Conservation (phyloP, 2,888 invertebrate genomes). For the Ophion obscuratus region DNA sequence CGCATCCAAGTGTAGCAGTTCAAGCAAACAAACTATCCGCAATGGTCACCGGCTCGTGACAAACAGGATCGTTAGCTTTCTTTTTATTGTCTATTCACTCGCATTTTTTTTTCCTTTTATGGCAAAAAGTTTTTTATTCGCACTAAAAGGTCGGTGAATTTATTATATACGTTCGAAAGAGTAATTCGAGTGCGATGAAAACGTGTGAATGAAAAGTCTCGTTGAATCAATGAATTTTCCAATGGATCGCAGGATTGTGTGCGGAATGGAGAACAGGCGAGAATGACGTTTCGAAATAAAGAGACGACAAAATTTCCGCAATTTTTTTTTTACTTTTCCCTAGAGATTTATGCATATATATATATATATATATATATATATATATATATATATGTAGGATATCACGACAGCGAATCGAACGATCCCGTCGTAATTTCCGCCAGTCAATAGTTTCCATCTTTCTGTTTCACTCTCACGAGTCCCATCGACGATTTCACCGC, state of each 20-base stretch:
- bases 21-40: not conserved
- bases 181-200: not conserved
- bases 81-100: not conserved
- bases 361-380: no score
- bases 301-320: not conserved
- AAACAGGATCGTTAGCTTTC: slow-evolving; percentile 9
- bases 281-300: not conserved
- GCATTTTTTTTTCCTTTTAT: no score
- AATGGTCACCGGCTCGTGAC: not conserved
- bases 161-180: not conserved
- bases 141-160: no score
- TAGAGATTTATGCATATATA: not conserved
- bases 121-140: no score
- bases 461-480: slow-evolving; percentile 34
- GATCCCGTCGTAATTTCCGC: slow-evolving; percentile 70
- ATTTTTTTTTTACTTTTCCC: no score
- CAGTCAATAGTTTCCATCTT: slow-evolving; percentile 63
- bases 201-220: not conserved
- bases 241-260: not conserved
- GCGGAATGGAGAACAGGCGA: slow-evolving; percentile 1
- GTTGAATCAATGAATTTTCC: slow-evolving; percentile 13
- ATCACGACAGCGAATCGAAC: slow-evolving; percentile 34
- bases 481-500: not conserved
- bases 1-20: slow-evolving; percentile 10
- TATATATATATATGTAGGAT: no score